phyloP scores from a whole-genome alignment of 2,797 vertebrate genomes.

The Sebastes taczanowskii region DNA sequence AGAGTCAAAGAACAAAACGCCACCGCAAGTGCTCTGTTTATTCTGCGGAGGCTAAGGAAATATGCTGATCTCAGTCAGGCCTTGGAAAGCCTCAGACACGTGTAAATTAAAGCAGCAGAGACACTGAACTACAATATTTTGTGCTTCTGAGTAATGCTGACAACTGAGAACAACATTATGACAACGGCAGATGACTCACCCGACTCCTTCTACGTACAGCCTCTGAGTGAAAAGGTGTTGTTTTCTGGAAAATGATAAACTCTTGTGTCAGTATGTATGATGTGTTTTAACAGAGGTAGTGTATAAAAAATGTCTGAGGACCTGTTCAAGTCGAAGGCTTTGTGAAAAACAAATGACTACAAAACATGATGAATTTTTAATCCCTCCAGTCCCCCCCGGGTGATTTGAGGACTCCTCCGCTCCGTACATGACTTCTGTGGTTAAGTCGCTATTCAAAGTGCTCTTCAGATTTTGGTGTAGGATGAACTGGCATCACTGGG shows the following conservation, averaged over 20 bases:
- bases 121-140: neutral
- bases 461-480: neutral
- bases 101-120: slow-evolving; percentile 10
- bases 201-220: neutral
- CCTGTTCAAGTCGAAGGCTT: neutral
- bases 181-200: neutral
- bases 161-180: neutral
- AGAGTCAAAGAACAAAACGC: slow-evolving; percentile 1
- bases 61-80: slow-evolving; percentile 10
- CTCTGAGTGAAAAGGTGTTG: neutral
- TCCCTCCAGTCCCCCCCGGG: neutral
- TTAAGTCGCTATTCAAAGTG: neutral
- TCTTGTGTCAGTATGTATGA: neutral
- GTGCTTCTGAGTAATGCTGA: neutral
- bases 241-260: neutral
- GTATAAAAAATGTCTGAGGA: neutral
- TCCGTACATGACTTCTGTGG: neutral
- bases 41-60: slow-evolving; percentile 10
- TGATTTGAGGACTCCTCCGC: neutral
- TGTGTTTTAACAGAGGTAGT: neutral
- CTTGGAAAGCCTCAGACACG: neutral
- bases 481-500: neutral
- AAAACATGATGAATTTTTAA: slow-evolving; percentile 31
- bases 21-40: neutral
- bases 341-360: slow-evolving; percentile 18